Conservation (phyloP, 2,888 invertebrate species). For the Tachina grossa region DNA sequence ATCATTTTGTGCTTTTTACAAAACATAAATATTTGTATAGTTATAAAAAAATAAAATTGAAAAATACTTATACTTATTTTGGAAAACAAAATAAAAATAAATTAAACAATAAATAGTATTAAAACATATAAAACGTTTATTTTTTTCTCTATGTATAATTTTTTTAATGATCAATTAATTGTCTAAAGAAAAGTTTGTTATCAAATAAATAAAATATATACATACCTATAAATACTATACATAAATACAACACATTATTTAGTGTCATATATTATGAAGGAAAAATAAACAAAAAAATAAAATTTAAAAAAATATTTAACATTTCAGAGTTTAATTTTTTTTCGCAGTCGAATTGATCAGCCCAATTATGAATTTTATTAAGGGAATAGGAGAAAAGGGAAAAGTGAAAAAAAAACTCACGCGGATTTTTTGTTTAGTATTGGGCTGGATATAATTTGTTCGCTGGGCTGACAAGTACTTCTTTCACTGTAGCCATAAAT, state of each 20-base stretch:
- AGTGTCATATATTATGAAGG: constrained; percentile 70
- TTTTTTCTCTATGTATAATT: constrained; percentile 51
- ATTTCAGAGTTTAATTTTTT: constrained; percentile 30
- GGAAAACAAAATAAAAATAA: constrained; percentile 37
- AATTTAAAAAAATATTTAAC: constrained; percentile 64
- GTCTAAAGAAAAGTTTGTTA: constrained; percentile 65
- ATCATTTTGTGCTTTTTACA: constrained; percentile 50
- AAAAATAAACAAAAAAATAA: constrained; percentile 49
- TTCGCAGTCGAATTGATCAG: not conserved
- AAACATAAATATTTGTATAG: constrained; percentile 62
- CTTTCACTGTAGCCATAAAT: too few relatives aligned
- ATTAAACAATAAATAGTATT: constrained; percentile 68
- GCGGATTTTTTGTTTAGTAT: too few relatives aligned
- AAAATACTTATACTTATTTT: constrained; percentile 71
- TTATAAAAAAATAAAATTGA: constrained; percentile 75
- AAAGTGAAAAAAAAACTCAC: too few relatives aligned
- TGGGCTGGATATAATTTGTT: too few relatives aligned
- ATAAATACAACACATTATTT: constrained; percentile 70
- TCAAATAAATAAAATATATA: constrained; percentile 60
- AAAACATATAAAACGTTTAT: constrained; percentile 52
- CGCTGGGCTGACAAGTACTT: too few relatives aligned
- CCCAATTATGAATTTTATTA: too few relatives aligned
- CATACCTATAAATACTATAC: constrained; percentile 64
- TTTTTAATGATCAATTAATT: constrained; percentile 56
- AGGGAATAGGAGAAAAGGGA: too few relatives aligned